Conservation (phyloP, 1,140 invertebrate species). For the Periplaneta americana region DNA sequence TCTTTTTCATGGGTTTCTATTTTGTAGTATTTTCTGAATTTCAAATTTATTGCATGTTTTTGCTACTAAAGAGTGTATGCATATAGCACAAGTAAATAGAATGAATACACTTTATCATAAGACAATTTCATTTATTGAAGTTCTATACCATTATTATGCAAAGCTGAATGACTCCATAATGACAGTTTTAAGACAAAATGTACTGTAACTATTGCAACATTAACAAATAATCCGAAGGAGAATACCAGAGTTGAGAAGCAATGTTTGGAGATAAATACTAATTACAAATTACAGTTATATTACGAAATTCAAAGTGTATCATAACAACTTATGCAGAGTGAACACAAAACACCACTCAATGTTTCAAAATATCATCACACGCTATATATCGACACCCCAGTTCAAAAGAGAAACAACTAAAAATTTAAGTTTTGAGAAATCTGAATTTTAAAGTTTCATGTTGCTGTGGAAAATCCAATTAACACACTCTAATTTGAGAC, state of each 20-base stretch:
- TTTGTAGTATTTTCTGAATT: not conserved
- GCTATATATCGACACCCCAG: not conserved
- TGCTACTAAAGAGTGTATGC: too few species aligned
- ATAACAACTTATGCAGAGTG: not conserved
- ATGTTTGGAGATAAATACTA: not conserved
- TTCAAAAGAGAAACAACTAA: not conserved
- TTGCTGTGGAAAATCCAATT: too few species aligned
- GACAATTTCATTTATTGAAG: not conserved
- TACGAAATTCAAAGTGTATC: not conserved
- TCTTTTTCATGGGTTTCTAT: not conserved
- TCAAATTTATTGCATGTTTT: too few species aligned
- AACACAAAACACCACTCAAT: not conserved
- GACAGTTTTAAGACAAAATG: not conserved
- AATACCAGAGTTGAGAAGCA: not conserved
- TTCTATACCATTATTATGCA: not conserved
- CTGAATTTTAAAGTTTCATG: too few species aligned
- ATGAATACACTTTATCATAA: not conserved
- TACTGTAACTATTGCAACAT: not conserved
- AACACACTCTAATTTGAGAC: too few species aligned
- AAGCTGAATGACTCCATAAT: not conserved
- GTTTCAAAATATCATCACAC: not conserved
- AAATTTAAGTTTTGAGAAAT: too few species aligned
- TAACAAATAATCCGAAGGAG: not conserved
- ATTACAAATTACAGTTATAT: not conserved
- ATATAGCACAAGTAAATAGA: not conserved